Conservation (phyloP, 2,888 invertebrate genomes). For the Cerastoderma edule region DNA sequence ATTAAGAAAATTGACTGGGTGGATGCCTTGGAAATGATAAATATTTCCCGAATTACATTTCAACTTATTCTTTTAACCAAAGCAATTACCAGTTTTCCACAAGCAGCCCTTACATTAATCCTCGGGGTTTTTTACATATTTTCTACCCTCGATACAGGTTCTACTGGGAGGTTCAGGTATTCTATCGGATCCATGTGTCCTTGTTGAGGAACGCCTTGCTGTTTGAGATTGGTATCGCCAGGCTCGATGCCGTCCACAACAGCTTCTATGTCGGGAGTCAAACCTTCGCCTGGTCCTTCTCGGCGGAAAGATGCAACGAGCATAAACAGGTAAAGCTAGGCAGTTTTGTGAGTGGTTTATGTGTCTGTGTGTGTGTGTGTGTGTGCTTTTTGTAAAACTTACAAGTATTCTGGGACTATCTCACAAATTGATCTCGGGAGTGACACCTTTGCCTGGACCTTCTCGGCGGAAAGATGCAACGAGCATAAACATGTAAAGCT, state of each 20-base stretch:
- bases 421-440: conserved; percentile 66
- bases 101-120: neutral
- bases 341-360: too few species aligned
- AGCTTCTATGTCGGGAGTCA: conserved; percentile 68
- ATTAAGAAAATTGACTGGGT: too few species aligned
- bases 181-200: conserved; percentile 64
- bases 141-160: conserved; percentile 36
- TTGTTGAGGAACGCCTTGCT: conserved; percentile 61
- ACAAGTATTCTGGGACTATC: too few species aligned
- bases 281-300: conserved; percentile 65
- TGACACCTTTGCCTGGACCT: conserved; percentile 64
- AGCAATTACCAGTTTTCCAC: neutral
- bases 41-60: too few species aligned
- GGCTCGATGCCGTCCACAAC: conserved; percentile 61
- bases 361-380: too few species aligned
- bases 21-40: too few species aligned
- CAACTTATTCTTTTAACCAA: too few species aligned
- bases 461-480: conserved; percentile 64
- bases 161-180: conserved; percentile 65
- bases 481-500: conserved; percentile 67
- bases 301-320: conserved; percentile 64
- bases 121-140: too few species aligned
- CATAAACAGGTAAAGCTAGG: conserved; percentile 67
- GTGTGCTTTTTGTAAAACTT: too few species aligned
- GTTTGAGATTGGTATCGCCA: conserved; percentile 63